Base-by-base conservation (phyloP, 2,113 vertebrate genomes). In the Argyrosomus japonicus region DNA sequence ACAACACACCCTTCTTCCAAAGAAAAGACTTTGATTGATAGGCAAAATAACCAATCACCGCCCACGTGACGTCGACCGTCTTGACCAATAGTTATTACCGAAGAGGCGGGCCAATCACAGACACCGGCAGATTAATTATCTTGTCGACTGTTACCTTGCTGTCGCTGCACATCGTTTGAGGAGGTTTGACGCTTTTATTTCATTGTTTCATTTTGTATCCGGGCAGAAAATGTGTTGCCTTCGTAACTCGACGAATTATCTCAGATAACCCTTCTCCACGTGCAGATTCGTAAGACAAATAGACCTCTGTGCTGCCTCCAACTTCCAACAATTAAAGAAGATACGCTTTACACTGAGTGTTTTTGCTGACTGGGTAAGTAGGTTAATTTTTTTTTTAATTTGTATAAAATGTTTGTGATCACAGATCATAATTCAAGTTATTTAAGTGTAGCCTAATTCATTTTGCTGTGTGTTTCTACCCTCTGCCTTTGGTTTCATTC, bases 61-160 rank as follows among this genome's bases (percentile, higher is more conserved):
- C 13, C 10, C 19, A 19, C 19, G 8, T 68, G 45, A 78, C 56
- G 67, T 60, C 40, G 10, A 0, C 5, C 2, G 2, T 73, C 23
- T 74, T 74, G 18, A 71, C 93, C 88, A 90, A 92, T 89, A 0
- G 75, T 50, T 56, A 79, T 79, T 84, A 11, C 61, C 5, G 2
- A 36, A 6, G 27, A 40, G 91, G 88, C 71, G 81, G 86, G 72
- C 19, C 73, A 13, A n/a, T n/a, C 17, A 10, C 2, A 0, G 21
- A 60, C 48, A 23, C 12, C 58, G 48, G 60, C 29, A 54, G 36
- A 29, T 73, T 63, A 17, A 50, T 0, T 27, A 3, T 54, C 0
- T 54, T 5, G 23, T 13, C 45, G 5, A 27, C 25, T 7, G 4
- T 67, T 40, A 51, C 54, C 3, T 29, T 17, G 6, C 8, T 7